Conservation (phyloP, 2,888 invertebrate species). For the Eledone cirrhosa region DNA sequence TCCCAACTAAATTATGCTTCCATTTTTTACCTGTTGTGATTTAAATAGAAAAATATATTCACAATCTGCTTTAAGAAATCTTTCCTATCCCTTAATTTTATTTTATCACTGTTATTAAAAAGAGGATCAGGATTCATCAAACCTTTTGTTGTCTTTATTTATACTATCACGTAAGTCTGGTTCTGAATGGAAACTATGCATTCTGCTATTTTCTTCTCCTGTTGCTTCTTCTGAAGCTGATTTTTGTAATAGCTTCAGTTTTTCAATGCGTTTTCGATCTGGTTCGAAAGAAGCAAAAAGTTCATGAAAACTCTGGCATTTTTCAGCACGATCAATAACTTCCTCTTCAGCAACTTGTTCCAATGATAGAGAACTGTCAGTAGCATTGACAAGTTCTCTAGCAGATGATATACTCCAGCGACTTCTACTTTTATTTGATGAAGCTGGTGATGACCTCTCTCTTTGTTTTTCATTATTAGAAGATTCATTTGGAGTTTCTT, state of each 20-base stretch:
- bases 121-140: too few species aligned
- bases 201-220: slow-evolving; percentile 42
- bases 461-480: background rate
- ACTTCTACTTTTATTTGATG: background rate
- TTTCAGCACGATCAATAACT: slow-evolving; percentile 33
- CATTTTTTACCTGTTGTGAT: too few species aligned
- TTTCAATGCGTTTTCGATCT: slow-evolving; percentile 41
- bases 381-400: background rate
- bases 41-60: too few species aligned
- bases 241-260: slow-evolving; percentile 44
- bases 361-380: background rate
- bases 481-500: background rate
- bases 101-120: too few species aligned
- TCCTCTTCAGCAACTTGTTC: background rate
- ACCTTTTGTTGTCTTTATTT: background rate
- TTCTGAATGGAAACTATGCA: slow-evolving; percentile 47
- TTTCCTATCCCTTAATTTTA: too few species aligned
- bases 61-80: too few species aligned
- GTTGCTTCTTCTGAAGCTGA: slow-evolving; percentile 53
- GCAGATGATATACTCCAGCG: slow-evolving; percentile 18
- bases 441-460: slow-evolving; percentile 9
- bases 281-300: slow-evolving; percentile 53
- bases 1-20: too few species aligned
- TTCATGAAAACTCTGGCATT: slow-evolving; percentile 59
- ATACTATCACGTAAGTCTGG: slow-evolving; percentile 34